phyloP scores from a whole-genome alignment of 2,888 invertebrate genomes.

The Nemotelus nigrinus region DNA sequence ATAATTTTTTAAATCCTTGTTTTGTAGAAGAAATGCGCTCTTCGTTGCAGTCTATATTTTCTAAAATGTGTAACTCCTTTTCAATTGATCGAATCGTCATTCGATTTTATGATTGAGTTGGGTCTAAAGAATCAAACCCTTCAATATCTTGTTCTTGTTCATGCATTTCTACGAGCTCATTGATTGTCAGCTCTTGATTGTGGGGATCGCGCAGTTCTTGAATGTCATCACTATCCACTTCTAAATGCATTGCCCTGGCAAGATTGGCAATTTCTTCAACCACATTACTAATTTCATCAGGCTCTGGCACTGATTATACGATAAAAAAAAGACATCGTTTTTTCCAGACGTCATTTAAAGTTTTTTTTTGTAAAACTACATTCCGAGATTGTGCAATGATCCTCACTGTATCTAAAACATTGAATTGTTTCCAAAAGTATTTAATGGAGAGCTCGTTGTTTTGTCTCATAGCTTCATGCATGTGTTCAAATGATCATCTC shows the following conservation, averaged over 20 bases:
- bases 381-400: no score
- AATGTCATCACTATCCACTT: slow-evolving; percentile 55
- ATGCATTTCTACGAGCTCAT: slow-evolving; percentile 17
- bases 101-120: slow-evolving; percentile 14
- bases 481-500: no score
- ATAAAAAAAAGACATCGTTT: slow-evolving; percentile 26
- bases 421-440: no score
- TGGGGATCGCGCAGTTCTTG: slow-evolving; percentile 55
- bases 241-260: slow-evolving; percentile 52
- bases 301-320: slow-evolving; percentile 47
- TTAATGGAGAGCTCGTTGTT: no score
- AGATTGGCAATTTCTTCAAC: no score
- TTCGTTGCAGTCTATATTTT: slow-evolving; percentile 31
- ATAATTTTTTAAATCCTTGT: slow-evolving; percentile 30
- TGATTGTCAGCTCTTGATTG: slow-evolving; percentile 53
- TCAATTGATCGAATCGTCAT: slow-evolving; percentile 27
- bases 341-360: not conserved
- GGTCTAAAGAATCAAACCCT: no score
- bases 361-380: no score
- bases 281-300: slow-evolving; percentile 43
- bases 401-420: no score
- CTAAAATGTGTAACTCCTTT: slow-evolving; percentile 29
- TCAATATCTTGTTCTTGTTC: no score
- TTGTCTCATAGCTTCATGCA: no score
- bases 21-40: slow-evolving; percentile 15